These are phyloP conservation scores for Emmelina monodactyla DNA, from an alignment of 2,888 invertebrate species.

Conservation along the genomic window DNA sequence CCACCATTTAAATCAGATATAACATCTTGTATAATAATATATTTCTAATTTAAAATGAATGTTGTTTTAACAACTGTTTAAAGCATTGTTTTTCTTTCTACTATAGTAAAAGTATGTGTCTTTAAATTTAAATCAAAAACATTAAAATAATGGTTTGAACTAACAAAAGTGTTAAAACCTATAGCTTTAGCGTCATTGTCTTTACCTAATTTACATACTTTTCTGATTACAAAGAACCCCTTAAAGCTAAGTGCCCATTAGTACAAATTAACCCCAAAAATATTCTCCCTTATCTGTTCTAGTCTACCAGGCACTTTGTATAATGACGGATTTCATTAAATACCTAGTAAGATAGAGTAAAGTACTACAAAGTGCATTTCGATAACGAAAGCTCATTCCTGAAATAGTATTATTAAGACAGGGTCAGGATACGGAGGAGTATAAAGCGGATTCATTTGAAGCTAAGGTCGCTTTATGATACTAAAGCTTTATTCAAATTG, in stretches of 20 bases:
- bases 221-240: not conserved
- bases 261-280: conserved; percentile 14
- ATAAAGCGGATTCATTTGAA: conserved; percentile 12
- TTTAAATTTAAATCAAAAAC: not conserved
- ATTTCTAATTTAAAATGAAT: not conserved
- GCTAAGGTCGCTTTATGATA: no score
- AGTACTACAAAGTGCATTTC: conserved; percentile 26
- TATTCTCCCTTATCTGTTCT: conserved; percentile 26
- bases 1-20: conserved; percentile 34
- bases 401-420: conserved; percentile 31
- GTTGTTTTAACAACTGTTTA: not conserved
- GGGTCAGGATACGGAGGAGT: conserved; percentile 11
- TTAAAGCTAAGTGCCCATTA: conserved; percentile 7
- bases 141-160: not conserved
- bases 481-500: no score
- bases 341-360: conserved; percentile 28
- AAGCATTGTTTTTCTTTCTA: not conserved
- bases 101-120: not conserved
- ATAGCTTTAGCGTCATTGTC: no score
- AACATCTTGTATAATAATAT: conserved; percentile 15
- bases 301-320: conserved; percentile 39
- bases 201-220: no score
- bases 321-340: conserved; percentile 59
- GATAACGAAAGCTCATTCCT: conserved; percentile 36
- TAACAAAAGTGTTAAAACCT: no score